Conservation (phyloP, 2,113 vertebrate species). For the Chrysemys picta region DNA sequence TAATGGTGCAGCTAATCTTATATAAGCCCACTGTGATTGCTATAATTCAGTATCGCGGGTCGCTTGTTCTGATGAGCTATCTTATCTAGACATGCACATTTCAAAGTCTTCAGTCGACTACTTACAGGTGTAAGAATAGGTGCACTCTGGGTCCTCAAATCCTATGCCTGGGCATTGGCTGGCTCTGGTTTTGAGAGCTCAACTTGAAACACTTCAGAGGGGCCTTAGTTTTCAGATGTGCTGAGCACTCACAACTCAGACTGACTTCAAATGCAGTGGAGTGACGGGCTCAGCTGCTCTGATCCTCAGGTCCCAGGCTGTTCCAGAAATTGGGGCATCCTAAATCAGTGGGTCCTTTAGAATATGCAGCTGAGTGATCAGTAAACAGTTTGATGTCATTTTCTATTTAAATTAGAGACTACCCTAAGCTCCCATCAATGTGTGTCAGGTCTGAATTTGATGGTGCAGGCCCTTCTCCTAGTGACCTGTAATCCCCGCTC, state of each 20-base stretch:
- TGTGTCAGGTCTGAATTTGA: background rate
- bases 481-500: background rate
- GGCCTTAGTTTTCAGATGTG: background rate
- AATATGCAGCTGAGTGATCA: background rate
- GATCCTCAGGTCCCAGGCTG: accelerated
- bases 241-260: background rate
- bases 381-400: background rate
- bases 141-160: background rate
- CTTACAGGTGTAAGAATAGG: background rate
- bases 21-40: background rate
- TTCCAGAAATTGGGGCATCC: background rate
- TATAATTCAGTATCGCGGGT: background rate
- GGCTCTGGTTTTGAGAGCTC: background rate
- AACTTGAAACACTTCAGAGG: background rate
- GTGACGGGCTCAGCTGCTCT: background rate
- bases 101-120: background rate
- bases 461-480: background rate
- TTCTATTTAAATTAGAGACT: too few species aligned
- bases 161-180: background rate
- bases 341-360: background rate
- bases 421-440: too few species aligned
- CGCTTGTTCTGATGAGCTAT: background rate
- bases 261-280: background rate
- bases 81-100: background rate
- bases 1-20: too few species aligned